Conservation (phyloP, 35 echinoderm and acorn worm species). For the Nesometra sesokonis region DNA sequence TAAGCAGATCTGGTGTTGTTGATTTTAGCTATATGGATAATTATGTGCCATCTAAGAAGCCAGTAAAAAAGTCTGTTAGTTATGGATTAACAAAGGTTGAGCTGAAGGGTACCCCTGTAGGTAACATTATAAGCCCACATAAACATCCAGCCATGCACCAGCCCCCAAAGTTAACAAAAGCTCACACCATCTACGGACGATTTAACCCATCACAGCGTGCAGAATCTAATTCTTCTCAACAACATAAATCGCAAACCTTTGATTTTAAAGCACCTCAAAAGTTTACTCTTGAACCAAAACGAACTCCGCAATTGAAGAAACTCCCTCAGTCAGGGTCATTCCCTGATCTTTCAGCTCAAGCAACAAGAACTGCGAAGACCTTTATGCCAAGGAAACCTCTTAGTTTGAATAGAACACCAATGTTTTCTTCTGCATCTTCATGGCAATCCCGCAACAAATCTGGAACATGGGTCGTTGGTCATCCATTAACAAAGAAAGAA, state of each 20-base stretch:
- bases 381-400: not conserved
- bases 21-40: not conserved
- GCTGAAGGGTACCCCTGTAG: not conserved
- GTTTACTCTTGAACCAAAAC: not conserved
- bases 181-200: not conserved
- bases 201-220: conserved; percentile 2
- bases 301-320: not conserved
- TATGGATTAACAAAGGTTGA: not conserved
- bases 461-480: not conserved
- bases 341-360: not conserved
- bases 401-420: conserved; percentile 28
- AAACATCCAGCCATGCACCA: conserved; percentile 7
- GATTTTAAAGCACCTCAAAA: not conserved
- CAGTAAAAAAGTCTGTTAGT: not conserved
- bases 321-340: not conserved
- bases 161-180: conserved; percentile 27
- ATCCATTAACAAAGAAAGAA: not conserved
- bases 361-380: not conserved
- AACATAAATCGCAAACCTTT: not conserved
- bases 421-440: conserved; percentile 80
- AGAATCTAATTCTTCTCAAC: too few relatives aligned
- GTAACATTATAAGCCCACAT: not conserved
- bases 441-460: conserved; percentile 48
- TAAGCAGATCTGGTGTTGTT: not conserved
- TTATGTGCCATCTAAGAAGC: not conserved